Evolutionary conservation across 2,797 vertebrate genomes (phyloP), one percentile per base, ranked within the genome.

Genomic region (Typhlichthys subterraneus): DNA sequence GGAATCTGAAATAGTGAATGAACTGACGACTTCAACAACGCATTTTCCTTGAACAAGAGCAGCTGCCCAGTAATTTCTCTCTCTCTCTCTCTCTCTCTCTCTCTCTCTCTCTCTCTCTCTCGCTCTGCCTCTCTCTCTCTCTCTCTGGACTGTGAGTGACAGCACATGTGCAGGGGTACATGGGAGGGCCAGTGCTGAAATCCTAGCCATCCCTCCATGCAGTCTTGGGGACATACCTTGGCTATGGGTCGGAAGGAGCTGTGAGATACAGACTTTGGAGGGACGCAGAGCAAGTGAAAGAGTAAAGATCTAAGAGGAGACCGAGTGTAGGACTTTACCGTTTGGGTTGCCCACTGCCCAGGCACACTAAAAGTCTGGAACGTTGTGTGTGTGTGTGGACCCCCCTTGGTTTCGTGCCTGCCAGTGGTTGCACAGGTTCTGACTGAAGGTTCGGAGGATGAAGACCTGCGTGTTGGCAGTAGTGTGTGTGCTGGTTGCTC

Each of bases 91-190:
- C 12, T 38, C 33, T 38, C 5, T 38, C 33, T 38, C 33, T 38
- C 33, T 38, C 33, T 38, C 33, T 38, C 33, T 38, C 33, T 38
- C 33, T 52, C 6, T 54, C 23, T 54, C 23, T 33, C 12, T 54
- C 12, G 33, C 29, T 55, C 29, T 33, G 23, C 33, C 12, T 31
- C 52, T 53, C 53, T 33, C n/a, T 14, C 1, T 29, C 31, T 47
- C 53, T 38, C 12, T 45, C 45, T 55, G 73, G 11, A 46, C 38
- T 73, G 23, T 89, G 89, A 91, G 85, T 90, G 89, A 90, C 90
- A 90, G 90, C 90, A 91, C 90, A 91, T 91, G 88, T 91, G 88
- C 83, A 78, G 87, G 86, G 85, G 74, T 82, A 75, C 81, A 84
- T 79, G 76, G 85, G 86, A 87, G 85, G 89, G 85, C 82, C 47